Percentiles rank a stretch among this genome's conserved stretches.
Evolutionary conservation across 2,888 invertebrate genomes (phyloP).

Genomic region (Hemicrepidius hirtus): DNA sequence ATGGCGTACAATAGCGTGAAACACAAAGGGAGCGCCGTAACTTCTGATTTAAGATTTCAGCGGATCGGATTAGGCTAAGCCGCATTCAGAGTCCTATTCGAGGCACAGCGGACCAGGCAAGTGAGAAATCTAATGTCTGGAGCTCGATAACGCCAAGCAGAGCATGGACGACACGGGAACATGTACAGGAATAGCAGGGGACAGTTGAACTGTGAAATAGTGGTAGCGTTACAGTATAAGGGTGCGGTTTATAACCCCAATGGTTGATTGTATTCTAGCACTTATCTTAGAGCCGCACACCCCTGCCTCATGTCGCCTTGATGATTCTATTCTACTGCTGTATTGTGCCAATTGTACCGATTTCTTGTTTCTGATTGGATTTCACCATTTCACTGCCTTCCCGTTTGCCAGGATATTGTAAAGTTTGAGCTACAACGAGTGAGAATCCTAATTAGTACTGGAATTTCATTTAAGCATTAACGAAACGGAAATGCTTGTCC

Average conservation of each 20-base stretch:
- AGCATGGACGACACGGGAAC: constrained; percentile 45
- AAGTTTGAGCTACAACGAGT: constrained; percentile 18
- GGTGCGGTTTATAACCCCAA: constrained; percentile 48
- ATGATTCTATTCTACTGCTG: constrained; percentile 60
- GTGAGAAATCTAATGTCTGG: constrained; percentile 42
- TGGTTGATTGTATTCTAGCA: constrained; percentile 55
- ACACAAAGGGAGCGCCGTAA: constrained; percentile 67
- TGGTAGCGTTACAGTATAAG: constrained; percentile 36
- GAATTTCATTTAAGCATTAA: not conserved
- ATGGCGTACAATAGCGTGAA: constrained; percentile 66
- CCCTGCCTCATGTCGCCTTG: constrained; percentile 58
- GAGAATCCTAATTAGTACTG: constrained; percentile 16
- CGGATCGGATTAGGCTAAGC: constrained; percentile 66
- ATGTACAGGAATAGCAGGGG: constrained; percentile 46
- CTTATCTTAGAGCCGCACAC: constrained; percentile 62
- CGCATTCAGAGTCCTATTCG: constrained; percentile 53
- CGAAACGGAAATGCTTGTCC: not conserved
- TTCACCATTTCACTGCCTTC: constrained; percentile 30
- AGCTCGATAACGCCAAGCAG: constrained; percentile 34
- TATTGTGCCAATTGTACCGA: constrained; percentile 65
- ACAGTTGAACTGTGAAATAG: constrained; percentile 52
- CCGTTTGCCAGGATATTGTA: constrained; percentile 28
- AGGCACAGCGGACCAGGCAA: constrained; percentile 49
- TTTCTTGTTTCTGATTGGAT: constrained; percentile 65
- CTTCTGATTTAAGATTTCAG: constrained; percentile 70